A percentile compares a stretch with the other conserved stretches of the same genome.
Evolutionary conservation across 2,888 invertebrate genomes (phyloP).

Genomic region (Tupiocoris notatus): DNA sequence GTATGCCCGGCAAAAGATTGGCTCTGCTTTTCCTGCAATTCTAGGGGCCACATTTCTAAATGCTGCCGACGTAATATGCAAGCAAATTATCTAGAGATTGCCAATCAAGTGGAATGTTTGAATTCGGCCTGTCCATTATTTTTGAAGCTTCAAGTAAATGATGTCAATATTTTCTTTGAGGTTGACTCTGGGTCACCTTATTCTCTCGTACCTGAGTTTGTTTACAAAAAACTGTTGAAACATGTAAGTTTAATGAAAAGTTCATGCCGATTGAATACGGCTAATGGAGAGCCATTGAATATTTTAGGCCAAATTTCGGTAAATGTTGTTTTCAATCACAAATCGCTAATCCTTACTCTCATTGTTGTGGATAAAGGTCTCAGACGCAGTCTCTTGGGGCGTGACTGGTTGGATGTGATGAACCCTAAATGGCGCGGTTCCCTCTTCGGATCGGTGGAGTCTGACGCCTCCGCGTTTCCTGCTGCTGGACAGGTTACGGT

Average conservation of each 20-base stretch:
- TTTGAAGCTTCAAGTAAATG: background rate
- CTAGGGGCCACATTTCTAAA: background rate
- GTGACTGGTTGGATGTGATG: background rate
- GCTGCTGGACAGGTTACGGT: background rate
- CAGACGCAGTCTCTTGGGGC: background rate
- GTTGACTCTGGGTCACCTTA: background rate
- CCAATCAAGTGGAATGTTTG: background rate
- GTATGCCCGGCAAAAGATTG: background rate
- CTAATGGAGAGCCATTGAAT: background rate
- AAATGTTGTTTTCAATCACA: background rate
- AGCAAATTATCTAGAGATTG: background rate
- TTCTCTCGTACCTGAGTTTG: background rate
- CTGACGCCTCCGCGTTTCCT: background rate
- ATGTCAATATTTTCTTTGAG: background rate
- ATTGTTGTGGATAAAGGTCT: background rate
- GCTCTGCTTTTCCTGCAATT: background rate
- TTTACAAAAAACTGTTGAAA: background rate
- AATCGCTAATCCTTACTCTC: background rate
- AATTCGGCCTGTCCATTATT: background rate
- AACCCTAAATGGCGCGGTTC: background rate
- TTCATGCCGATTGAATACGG: background rate
- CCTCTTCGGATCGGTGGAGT: background rate
- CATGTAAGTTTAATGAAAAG: background rate
- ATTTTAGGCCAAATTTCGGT: background rate
- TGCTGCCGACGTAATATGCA: background rate